Percentiles rank a stretch among this genome's conserved stretches.
Conservation (phyloP, 2,888 invertebrate species). For the Andrena minutula region DNA sequence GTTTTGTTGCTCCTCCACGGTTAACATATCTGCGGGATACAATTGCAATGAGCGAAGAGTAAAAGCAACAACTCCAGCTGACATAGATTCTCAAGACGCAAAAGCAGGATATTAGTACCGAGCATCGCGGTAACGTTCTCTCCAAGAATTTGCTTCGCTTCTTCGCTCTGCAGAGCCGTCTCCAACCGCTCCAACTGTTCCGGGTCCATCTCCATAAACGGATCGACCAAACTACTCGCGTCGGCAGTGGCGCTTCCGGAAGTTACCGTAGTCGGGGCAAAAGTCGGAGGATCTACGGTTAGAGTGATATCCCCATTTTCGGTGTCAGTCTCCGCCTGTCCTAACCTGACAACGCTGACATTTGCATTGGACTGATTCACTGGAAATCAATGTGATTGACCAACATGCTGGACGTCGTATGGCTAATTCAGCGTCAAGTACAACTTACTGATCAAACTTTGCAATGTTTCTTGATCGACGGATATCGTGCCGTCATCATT, state of each 20-base stretch:
- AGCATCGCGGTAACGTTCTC: conserved; percentile 85
- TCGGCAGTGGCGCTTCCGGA: conserved; percentile 64
- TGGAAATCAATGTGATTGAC: conserved; percentile 53
- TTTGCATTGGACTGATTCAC: conserved; percentile 82
- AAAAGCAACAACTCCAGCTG: background rate
- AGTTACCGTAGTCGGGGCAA: conserved; percentile 57
- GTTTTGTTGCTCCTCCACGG: conserved; percentile 86
- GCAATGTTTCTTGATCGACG: conserved; percentile 92
- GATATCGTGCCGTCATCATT: conserved; percentile 94
- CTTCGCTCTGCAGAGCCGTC: conserved; percentile 86
- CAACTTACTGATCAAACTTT: conserved; percentile 91
- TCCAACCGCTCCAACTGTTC: conserved; percentile 86
- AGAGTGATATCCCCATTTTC: conserved; percentile 80
- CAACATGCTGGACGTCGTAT: background rate
- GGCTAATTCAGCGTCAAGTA: background rate
- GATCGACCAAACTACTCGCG: conserved; percentile 81
- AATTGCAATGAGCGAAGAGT: background rate
- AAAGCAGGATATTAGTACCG: conserved; percentile 73
- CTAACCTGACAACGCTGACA: conserved; percentile 83
- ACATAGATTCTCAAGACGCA: background rate
- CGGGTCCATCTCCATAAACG: conserved; percentile 86
- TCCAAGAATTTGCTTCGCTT: conserved; percentile 86
- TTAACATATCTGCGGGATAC: conserved; percentile 82
- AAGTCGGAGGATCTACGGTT: conserved; percentile 82
- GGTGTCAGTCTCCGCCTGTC: conserved; percentile 79